These are phyloP conservation scores for Tokudaia muenninki DNA, from an alignment of 2,797 vertebrate genomes.

Conservation along the genomic window DNA sequence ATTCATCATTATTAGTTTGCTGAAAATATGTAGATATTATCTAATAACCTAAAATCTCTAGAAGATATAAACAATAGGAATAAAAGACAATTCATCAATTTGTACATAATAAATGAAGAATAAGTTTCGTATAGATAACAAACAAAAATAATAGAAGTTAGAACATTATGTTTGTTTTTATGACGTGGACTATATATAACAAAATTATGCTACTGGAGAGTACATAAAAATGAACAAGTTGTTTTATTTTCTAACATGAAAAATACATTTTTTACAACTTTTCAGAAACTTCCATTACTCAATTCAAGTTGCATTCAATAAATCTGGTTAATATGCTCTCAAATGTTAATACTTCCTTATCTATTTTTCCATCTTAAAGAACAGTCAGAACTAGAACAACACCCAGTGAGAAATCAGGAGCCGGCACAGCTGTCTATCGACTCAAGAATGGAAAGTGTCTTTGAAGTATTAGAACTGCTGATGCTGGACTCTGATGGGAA, in stretches of 20 bases:
- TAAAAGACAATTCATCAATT: constrained; percentile 23
- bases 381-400: constrained; percentile 55
- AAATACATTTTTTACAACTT: constrained; percentile 13
- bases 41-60: constrained; percentile 19
- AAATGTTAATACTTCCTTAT: constrained; percentile 49
- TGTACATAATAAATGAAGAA: constrained; percentile 41
- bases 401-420: constrained; percentile 61
- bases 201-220: constrained; percentile 33
- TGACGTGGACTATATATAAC: neutral
- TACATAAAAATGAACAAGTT: constrained; percentile 48
- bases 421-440: constrained; percentile 19
- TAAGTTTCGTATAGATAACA: constrained; percentile 32
- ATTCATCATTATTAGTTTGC: constrained; percentile 5
- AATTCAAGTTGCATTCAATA: neutral
- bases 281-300: constrained; percentile 43
- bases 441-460: constrained; percentile 36
- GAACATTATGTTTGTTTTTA: constrained; percentile 28
- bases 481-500: constrained; percentile 63
- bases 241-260: constrained; percentile 39
- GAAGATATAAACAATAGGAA: constrained; percentile 55
- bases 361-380: constrained; percentile 60
- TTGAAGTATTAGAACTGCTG: constrained; percentile 63
- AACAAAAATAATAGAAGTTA: constrained; percentile 43
- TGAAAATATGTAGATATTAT: constrained; percentile 49
- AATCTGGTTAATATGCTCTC: constrained; percentile 46